Evolutionary conservation across 2,888 invertebrate species (phyloP).

Genomic region (Pycnomerus fuliginosus): DNA sequence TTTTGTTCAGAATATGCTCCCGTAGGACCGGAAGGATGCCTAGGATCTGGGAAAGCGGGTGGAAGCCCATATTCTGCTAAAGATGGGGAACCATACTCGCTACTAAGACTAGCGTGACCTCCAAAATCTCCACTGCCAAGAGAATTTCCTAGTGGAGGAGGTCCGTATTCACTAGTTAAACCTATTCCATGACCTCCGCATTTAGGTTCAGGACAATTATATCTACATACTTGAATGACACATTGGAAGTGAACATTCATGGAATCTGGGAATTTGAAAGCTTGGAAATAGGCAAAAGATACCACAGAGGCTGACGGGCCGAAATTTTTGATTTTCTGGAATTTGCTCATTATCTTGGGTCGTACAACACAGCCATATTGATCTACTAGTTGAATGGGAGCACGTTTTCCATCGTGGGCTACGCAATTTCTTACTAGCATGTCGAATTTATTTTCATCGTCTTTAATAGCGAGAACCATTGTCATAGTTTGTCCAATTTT

Average conservation of each 20-base stretch:
- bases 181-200: slow-evolving; percentile 68
- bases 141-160: slow-evolving; percentile 56
- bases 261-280: slow-evolving; percentile 94
- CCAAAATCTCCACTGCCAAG: slow-evolving; percentile 50
- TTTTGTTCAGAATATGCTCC: slow-evolving; percentile 83
- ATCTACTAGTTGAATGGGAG: slow-evolving; percentile 90
- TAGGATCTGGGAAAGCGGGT: slow-evolving; percentile 82
- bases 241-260: slow-evolving; percentile 98
- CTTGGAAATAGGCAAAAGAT: slow-evolving; percentile 94
- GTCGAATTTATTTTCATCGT: slow-evolving; percentile 94
- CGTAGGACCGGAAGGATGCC: slow-evolving; percentile 82
- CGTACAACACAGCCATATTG: slow-evolving; percentile 91
- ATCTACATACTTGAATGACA: slow-evolving; percentile 91
- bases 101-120: slow-evolving; percentile 49
- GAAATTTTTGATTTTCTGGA: slow-evolving; percentile 95
- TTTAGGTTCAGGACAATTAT: slow-evolving; percentile 91
- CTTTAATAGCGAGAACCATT: slow-evolving; percentile 93
- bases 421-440: slow-evolving; percentile 94
- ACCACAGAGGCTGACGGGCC: slow-evolving; percentile 93
- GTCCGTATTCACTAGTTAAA: slow-evolving; percentile 64
- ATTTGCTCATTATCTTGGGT: slow-evolving; percentile 93
- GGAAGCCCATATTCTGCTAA: slow-evolving; percentile 70
- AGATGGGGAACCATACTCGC: slow-evolving; percentile 74
- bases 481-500: slow-evolving; percentile 97
- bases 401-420: slow-evolving; percentile 90